Evolutionary conservation across 1,140 invertebrate species (phyloP).

Genomic region (Triops longicaudatus): DNA sequence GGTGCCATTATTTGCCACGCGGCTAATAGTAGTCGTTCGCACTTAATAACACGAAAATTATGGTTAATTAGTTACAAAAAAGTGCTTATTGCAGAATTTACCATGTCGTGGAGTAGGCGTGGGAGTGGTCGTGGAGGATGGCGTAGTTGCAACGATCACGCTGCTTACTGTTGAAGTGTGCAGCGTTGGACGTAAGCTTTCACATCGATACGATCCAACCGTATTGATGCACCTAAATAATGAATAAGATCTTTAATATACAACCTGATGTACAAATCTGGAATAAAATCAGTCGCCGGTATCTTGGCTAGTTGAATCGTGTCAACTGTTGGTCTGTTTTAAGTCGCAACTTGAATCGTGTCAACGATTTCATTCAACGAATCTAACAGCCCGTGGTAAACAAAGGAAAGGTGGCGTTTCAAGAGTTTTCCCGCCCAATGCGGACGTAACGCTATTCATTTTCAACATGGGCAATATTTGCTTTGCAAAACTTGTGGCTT

Average conservation of each 20-base stretch:
- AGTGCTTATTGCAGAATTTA: neutral
- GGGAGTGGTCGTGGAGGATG: neutral
- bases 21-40: neutral
- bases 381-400: no score
- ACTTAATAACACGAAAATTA: neutral
- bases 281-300: no score
- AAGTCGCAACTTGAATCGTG: no score
- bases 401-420: no score
- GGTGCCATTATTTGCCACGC: neutral
- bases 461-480: no score
- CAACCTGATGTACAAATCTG: neutral
- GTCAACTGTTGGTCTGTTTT: no score
- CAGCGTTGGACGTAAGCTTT: conserved; percentile 23
- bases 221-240: conserved; percentile 44
- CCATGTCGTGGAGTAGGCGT: conserved; percentile 15
- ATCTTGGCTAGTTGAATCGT: no score
- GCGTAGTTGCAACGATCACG: conserved; percentile 12
- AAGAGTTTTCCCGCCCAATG: no score
- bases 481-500: no score
- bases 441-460: no score
- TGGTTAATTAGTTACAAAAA: neutral
- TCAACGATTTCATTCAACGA: no score
- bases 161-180: conserved; percentile 18
- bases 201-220: conserved; percentile 48
- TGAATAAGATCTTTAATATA: neutral